Evolutionary conservation across 1,140 invertebrate species (phyloP).

Genomic region (Eueides isabella): DNA sequence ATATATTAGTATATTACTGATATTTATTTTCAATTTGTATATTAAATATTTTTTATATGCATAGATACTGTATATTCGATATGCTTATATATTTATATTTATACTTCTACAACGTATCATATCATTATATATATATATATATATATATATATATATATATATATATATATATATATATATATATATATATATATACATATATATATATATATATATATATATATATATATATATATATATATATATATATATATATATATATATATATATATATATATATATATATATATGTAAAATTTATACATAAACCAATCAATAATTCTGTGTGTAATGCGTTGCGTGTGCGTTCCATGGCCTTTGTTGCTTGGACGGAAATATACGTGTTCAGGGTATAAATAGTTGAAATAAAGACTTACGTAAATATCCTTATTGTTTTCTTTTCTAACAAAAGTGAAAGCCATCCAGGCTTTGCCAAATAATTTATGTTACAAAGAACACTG

Average conservation of each 20-base stretch:
- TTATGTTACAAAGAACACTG: conserved; percentile 10
- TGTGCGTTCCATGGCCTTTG: conserved; percentile 23
- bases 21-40: too few relatives aligned
- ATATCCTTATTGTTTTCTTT: conserved; percentile 46
- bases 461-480: conserved; percentile 24
- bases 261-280: conserved; percentile 11
- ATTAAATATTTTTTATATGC: too few relatives aligned
- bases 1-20: too few relatives aligned
- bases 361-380: conserved; percentile 26
- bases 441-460: conserved; percentile 32
- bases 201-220: conserved; percentile 5
- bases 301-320: conserved; percentile 41
- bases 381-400: conserved; percentile 59
- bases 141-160: conserved; percentile 20
- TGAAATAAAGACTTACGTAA: conserved; percentile 64
- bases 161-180: conserved; percentile 6
- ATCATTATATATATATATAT: conserved; percentile 3
- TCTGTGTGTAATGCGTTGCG: conserved; percentile 32
- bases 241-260: conserved; percentile 18
- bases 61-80: too few relatives aligned
- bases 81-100: too few relatives aligned
- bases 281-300: conserved; percentile 18
- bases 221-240: conserved; percentile 18
- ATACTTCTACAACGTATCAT: too few relatives aligned
- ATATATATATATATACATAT: conserved; percentile 4